Percentiles rank a stretch among this genome's conserved stretches.
phyloP scores from a whole-genome alignment of 2,797 vertebrate genomes.

The Nannoperca obscura region DNA sequence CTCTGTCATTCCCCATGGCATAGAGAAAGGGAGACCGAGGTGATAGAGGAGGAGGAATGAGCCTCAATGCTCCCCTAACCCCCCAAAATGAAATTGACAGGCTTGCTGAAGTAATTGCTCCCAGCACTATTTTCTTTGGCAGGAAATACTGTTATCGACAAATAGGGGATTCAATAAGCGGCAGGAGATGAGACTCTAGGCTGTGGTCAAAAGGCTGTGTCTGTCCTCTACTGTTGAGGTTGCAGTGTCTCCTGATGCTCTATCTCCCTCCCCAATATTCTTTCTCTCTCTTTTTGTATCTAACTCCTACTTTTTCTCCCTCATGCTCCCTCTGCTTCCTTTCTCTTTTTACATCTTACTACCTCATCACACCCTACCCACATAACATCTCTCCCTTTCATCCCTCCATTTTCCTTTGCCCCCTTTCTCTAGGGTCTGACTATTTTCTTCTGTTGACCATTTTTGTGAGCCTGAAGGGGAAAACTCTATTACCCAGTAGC shows the following conservation, averaged over 20 bases:
- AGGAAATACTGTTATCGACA: slow-evolving; percentile 88
- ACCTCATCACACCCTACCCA: slow-evolving; percentile 23
- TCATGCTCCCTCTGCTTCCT: slow-evolving; percentile 12
- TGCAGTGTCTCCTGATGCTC: slow-evolving; percentile 60
- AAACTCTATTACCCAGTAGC: slow-evolving; percentile 69
- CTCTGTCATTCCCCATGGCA: slow-evolving; percentile 72
- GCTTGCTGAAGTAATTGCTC: slow-evolving; percentile 84
- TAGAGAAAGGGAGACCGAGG: slow-evolving; percentile 59
- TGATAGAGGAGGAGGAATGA: slow-evolving; percentile 69
- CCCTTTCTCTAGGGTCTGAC: slow-evolving; percentile 36
- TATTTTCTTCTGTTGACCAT: slow-evolving; percentile 62
- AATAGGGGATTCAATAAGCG: slow-evolving; percentile 84
- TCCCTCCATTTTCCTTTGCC: slow-evolving; percentile 13
- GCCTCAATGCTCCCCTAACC: slow-evolving; percentile 73
- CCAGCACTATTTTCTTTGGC: slow-evolving; percentile 85
- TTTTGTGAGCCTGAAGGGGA: slow-evolving; percentile 55
- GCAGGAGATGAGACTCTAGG: slow-evolving; percentile 82
- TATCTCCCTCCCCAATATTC: slow-evolving; percentile 38
- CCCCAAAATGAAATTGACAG: slow-evolving; percentile 85
- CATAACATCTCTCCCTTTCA: neutral
- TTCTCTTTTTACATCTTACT: slow-evolving; percentile 40
- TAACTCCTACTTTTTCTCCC: slow-evolving; percentile 29
- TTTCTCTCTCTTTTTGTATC: slow-evolving; percentile 32
- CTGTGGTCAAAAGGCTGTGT: slow-evolving; percentile 78
- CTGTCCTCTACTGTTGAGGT: slow-evolving; percentile 74